A percentile compares a stretch with the other conserved stretches of the same genome.
These are phyloP conservation scores for Tinea trinotella DNA, from an alignment of 2,888 invertebrate genomes.

Conservation along the genomic window DNA sequence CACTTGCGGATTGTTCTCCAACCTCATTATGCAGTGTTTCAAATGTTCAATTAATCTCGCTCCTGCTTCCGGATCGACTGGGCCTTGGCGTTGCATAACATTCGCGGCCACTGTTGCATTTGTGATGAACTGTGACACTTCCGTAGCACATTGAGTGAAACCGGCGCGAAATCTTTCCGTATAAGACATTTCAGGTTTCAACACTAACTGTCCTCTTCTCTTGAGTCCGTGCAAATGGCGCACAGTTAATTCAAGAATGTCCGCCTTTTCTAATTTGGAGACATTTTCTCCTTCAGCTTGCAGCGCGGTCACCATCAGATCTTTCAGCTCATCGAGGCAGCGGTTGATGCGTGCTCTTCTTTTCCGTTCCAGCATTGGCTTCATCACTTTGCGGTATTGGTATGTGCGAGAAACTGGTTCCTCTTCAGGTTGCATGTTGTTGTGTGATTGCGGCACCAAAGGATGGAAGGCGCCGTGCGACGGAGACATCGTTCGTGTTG, in stretches of 20 bases:
- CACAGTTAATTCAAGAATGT: slow-evolving; percentile 88
- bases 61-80: slow-evolving; percentile 87
- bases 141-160: slow-evolving; percentile 90
- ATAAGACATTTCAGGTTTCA: slow-evolving; percentile 77
- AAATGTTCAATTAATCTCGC: slow-evolving; percentile 89
- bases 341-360: slow-evolving; percentile 90
- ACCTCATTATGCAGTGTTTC: slow-evolving; percentile 76
- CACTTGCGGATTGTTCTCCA: slow-evolving; percentile 81
- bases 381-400: slow-evolving; percentile 94
- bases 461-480: slow-evolving; percentile 66
- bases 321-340: slow-evolving; percentile 90
- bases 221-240: slow-evolving; percentile 87
- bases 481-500: slow-evolving; percentile 65
- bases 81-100: slow-evolving; percentile 74
- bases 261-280: slow-evolving; percentile 88
- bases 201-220: slow-evolving; percentile 74
- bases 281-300: slow-evolving; percentile 92
- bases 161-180: slow-evolving; percentile 89
- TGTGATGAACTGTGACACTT: slow-evolving; percentile 80
- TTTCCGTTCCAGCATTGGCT: slow-evolving; percentile 90
- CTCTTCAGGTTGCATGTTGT: slow-evolving; percentile 42
- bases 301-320: slow-evolving; percentile 87
- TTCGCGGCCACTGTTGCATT: slow-evolving; percentile 82
- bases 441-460: slow-evolving; percentile 31
- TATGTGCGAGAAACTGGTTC: slow-evolving; percentile 88